Base-by-base conservation (phyloP, 2,888 invertebrate species). In the Campoletis raptor region DNA sequence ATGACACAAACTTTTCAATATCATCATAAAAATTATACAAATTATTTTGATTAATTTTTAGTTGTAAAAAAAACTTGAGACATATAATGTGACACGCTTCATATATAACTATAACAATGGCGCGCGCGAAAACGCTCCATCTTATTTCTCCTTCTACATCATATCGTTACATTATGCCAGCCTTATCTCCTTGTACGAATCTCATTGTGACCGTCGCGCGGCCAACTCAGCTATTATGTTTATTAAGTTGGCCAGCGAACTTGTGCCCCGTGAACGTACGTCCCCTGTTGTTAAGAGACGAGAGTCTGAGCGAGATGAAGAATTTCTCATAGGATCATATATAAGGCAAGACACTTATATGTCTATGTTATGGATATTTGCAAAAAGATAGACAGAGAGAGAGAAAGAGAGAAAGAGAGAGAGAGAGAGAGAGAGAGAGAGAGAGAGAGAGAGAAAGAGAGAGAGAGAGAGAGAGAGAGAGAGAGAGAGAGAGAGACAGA, bases 191-290 rank as follows among this genome's bases (percentile, higher is more conserved):
- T 88, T 88, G 90, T 90, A 90, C 90, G 91, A 91, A 93, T 92
- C 92, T 93, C 92, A 92, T 94, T 93, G 94, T 92, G 92, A 92
- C 90, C 91, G 89, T 90, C 90, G 90, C 90, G 91, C 90, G 91
- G 91, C 92, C 88, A 88, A 94, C 92, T 93, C 93, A 92, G 93
- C 93, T 94, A 94, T 94, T 94, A 94, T 93, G 94, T 94, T 94
- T 94, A 94, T 94, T 93, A 94, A 94, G 94, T 94, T 93, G 93
- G 91, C 89, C 90, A 69, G 45, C 87, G 24, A 52, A 15, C 37
- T 57, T 74, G 87, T 86, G 21, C 52, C 30, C 61, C 45, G 48
- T 7, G 77, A 74, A 61, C 24, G 70, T 36, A 21, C 21, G 72
- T 18, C n/a, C 24, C 10, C 24, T 24, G 9, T 57, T 24, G 9